phyloP scores from a whole-genome alignment of 2,888 invertebrate species.

The Adelphocoris suturalis region DNA sequence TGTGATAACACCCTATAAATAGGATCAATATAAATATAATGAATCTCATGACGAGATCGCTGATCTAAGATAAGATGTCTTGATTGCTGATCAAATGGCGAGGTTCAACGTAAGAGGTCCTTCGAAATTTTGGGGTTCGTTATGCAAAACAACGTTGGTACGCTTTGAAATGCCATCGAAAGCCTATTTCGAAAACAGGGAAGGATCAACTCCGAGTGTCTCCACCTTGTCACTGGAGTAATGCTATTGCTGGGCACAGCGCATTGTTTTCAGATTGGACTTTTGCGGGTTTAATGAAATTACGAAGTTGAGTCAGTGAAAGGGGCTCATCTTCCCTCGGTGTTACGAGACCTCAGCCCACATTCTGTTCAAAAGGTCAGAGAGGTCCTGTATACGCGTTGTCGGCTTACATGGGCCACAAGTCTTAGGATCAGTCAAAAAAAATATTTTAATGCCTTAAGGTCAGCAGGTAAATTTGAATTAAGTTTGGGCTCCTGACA shows the following conservation, averaged over 20 bases:
- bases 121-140: neutral
- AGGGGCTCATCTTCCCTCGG: conserved; percentile 25
- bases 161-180: neutral
- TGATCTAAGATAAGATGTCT: no score
- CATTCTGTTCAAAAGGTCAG: conserved; percentile 22
- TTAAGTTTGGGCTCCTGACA: no score
- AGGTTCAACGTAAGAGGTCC: no score
- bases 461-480: neutral
- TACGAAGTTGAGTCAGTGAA: conserved; percentile 10
- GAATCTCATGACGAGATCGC: no score
- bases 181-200: neutral
- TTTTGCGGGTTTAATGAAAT: conserved; percentile 4
- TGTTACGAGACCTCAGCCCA: conserved; percentile 15
- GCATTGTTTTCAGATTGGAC: neutral
- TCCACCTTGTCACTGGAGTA: neutral
- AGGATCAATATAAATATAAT: no score
- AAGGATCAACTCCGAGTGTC: neutral
- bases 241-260: neutral
- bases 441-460: neutral
- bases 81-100: no score
- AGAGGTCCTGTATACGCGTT: neutral
- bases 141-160: neutral
- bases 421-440: neutral
- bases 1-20: no score
- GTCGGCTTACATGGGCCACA: neutral